Evolutionary conservation across 2,888 invertebrate species (phyloP), one percentile per base, ranked within the genome.

Genomic region (Drymonia ruficornis): DNA sequence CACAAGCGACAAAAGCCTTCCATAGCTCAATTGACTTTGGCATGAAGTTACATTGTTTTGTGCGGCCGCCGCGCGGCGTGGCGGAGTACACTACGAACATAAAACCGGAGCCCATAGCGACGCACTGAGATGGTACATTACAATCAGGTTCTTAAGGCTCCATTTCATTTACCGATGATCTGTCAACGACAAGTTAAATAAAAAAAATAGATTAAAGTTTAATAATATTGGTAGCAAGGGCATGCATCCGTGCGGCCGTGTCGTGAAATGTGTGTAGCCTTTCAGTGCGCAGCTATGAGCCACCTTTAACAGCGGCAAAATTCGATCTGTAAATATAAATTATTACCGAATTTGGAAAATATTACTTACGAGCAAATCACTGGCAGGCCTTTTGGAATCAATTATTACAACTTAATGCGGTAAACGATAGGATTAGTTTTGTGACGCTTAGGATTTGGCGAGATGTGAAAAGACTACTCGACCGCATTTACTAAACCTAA

Each of bases 11-110:
- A 76, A 77, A 91, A 90, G 89, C 90, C 82, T 83, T 90, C 81
- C 85, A 84, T 89, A 91, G 89, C 91, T 90, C 90, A 91, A 92
- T 92, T 92, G 91, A 91, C 91, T 92, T 92, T 92, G 91, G 91
- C 91, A 91, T 92, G 87, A 87, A 87, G 81, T 88, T 83, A 87
- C 84, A 88, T 80, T 75, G 80, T 84, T 90, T 89, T 90, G 90
- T 89, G 90, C 89, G 74, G 81, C 74, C 72, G 81, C 67, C 53
- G 60, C 66, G 57, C 64, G 63, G 60, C 61, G 64, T 65, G 60
- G 62, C 70, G 57, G 59, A 50, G 54, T 58, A 63, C 58, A 65
- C 68, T 74, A 70, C 61, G 77, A 76, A 75, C 71, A 59, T 67
- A 69, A 69, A 62, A 51, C 36, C 53, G 50, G 42, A 49, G 29